Evolutionary conservation across 2,888 invertebrate species (phyloP), one percentile per base, ranked within the genome.

Genomic region (Spatulosminthurus flaviceps): DNA sequence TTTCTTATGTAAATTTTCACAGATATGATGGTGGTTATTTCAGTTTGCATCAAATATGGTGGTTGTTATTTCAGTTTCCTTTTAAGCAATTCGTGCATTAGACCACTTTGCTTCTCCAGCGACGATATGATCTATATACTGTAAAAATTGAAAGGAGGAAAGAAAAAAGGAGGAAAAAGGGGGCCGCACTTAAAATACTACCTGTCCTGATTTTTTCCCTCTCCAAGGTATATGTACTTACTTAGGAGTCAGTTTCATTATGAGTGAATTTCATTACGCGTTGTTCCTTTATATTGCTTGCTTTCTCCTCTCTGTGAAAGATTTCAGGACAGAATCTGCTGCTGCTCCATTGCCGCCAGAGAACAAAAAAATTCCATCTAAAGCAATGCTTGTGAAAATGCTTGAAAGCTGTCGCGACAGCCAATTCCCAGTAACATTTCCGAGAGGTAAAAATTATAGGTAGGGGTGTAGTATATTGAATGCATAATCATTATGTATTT

Each of bases 241-340:
- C 67, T 67, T 70, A n/a, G 41, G 34, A 34, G n/a, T 41, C 21
- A 70, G 28, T 70, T 70, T 70, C 70, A 70, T 70, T 70, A 70
- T 70, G 70, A 70, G 41, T 70, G 70, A 34, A 70, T 70, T 70
- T 70, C 70, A 70, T 70, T 70, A 70, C 34, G 41, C 9, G n/a
- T 41, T 21, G 70, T 70, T 70, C 70, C 34, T 70, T 70, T n/a
- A n/a, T 70, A 70, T 70, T 70, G 41, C 70, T 34, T 70, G 41
- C 16, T n/a, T 70, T 34, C 16, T 2, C 26, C 34, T 70, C 70
- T n/a, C 28, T n/a, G 41, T 9, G 41, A 41, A 41, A n/a, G n/a
- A 41, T 41, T 41, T 41, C 13, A 41, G 51, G 16, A 9, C 9
- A 34, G 34, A 34, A 4, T 7, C 34, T 34, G 5, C 34, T 34